These are phyloP conservation scores for Machimus rusticus DNA, from an alignment of 2,888 invertebrate genomes.

Conservation along the genomic window DNA sequence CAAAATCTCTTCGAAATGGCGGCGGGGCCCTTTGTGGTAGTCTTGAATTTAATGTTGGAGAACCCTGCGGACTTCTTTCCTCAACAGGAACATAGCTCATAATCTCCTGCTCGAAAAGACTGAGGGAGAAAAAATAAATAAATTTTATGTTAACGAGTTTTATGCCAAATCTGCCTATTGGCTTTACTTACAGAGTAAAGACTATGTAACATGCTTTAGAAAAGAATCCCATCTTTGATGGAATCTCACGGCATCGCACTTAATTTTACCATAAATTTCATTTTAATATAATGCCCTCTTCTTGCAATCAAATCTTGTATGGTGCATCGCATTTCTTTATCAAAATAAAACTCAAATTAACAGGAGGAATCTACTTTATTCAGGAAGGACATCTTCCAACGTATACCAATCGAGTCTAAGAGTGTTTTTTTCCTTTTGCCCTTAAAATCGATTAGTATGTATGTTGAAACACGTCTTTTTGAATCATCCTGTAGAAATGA, in stretches of 20 bases:
- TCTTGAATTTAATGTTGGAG: constrained; percentile 78
- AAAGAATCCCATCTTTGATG: constrained; percentile 72
- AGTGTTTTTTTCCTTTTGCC: too few species aligned
- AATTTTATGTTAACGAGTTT: neutral
- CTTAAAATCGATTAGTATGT: too few species aligned
- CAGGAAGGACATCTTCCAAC: too few species aligned
- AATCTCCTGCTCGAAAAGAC: constrained; percentile 97
- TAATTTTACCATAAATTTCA: neutral
- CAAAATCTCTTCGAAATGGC: constrained; percentile 92
- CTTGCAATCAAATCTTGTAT: neutral
- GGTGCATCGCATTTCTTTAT: neutral
- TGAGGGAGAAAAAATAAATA: constrained; percentile 63
- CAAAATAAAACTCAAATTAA: neutral
- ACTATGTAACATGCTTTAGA: constrained; percentile 81
- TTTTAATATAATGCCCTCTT: neutral
- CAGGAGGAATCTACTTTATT: neutral
- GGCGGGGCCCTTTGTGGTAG: constrained; percentile 83
- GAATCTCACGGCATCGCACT: neutral
- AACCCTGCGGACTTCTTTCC: constrained; percentile 68
- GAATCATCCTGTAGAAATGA: too few species aligned
- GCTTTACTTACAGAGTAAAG: constrained; percentile 78
- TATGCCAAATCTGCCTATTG: neutral
- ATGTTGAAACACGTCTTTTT: too few species aligned
- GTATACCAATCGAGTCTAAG: too few species aligned
- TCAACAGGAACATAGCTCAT: constrained; percentile 92